Evolutionary conservation across 2,888 invertebrate genomes (phyloP).

Genomic region (Brenthis hecate): DNA sequence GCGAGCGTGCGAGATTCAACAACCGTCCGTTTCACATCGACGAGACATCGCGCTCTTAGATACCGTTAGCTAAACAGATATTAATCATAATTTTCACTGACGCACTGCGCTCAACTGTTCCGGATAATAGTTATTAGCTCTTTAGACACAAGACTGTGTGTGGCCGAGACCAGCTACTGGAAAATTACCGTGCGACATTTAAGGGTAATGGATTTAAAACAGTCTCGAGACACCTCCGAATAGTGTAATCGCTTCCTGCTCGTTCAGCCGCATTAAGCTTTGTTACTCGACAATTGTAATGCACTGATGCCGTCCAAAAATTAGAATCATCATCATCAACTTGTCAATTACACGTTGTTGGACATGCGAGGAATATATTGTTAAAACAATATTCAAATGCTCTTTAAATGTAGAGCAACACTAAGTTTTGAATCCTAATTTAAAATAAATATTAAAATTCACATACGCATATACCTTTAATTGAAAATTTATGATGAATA

Average conservation of each 20-base stretch:
- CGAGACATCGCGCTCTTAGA: constrained; percentile 45
- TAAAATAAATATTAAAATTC: too few species aligned
- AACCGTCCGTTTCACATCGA: constrained; percentile 38
- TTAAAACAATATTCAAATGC: background rate
- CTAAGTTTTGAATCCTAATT: too few species aligned
- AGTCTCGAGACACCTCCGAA: constrained; percentile 68
- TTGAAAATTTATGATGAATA: background rate
- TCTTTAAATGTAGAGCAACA: too few species aligned
- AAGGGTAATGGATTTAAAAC: constrained; percentile 79
- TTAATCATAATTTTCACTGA: constrained; percentile 82
- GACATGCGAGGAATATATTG: constrained; percentile 14
- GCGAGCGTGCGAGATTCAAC: constrained; percentile 49
- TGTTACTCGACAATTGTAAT: constrained; percentile 43
- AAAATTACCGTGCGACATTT: constrained; percentile 79
- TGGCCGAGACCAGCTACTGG: constrained; percentile 74
- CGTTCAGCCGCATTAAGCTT: constrained; percentile 41
- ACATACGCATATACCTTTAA: too few species aligned
- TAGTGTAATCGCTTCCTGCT: constrained; percentile 76
- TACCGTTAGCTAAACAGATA: constrained; percentile 80
- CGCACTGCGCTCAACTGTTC: constrained; percentile 69
- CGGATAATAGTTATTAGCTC: constrained; percentile 79
- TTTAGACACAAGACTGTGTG: constrained; percentile 70
- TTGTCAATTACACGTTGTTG: constrained; percentile 28
- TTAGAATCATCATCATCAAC: constrained; percentile 43
- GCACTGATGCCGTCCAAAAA: constrained; percentile 37